phyloP scores from a whole-genome alignment of 2,797 vertebrate genomes.

The Otolemur crassicaudatus region DNA sequence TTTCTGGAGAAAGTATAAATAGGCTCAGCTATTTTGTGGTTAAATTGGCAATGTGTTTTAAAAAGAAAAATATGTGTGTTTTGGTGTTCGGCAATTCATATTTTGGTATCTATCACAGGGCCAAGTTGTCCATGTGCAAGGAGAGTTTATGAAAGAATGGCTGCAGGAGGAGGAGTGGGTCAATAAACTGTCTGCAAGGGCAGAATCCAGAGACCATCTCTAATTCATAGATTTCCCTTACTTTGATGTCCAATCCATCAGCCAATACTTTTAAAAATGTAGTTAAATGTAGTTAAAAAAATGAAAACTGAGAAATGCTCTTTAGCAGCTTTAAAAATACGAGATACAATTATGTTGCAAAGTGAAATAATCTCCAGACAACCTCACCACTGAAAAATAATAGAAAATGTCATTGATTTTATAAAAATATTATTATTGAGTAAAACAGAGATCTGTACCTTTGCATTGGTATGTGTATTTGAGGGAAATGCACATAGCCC shows the following conservation, averaged over 20 bases:
- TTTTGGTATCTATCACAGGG: no score
- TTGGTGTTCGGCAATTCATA: accelerated
- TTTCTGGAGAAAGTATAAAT: accelerated
- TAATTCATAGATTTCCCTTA: neutral
- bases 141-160: neutral
- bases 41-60: neutral
- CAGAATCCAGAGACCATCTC: neutral
- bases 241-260: neutral
- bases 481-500: neutral
- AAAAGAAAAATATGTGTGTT: neutral
- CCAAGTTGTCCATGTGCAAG: accelerated
- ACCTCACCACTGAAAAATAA: neutral
- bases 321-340: neutral
- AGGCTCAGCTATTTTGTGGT: neutral
- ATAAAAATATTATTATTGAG: neutral
- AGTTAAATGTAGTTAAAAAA: neutral
- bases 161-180: neutral
- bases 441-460: neutral
- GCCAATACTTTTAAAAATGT: neutral
- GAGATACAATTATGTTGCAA: no score
- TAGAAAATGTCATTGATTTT: neutral
- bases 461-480: neutral
- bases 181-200: neutral
- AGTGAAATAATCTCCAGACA: neutral
- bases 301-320: neutral